Evolutionary conservation across 2,113 vertebrate species (phyloP), one percentile per base, ranked within the genome.

Genomic region (Stegastes partitus): DNA sequence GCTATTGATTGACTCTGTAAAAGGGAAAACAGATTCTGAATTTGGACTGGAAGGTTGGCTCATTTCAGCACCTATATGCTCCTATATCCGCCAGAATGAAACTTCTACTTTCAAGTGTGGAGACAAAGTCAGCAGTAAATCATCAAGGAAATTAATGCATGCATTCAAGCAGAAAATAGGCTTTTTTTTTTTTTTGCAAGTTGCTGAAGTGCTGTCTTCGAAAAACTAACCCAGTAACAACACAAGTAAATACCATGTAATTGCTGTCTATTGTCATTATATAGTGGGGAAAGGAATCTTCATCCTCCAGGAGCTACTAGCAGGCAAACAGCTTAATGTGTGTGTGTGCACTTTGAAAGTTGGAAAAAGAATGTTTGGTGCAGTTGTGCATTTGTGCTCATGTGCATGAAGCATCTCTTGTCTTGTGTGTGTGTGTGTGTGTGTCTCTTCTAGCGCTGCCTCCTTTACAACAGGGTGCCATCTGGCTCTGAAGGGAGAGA

Each of bases 191-290:
- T 14, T 65, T 56, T 54, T 6, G 15, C 8, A 22, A 57, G 34
- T 25, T 22, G 0, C 2, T 28, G 7, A 23, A 64, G 0, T 3
- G 2, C 0, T 0, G 2, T 44, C 3, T 23, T 18, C 4, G n/a
- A 3, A 69, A 55, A 77, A 28, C 2, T 11, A 54, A 22, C n/a
- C 11, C 28, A 18, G 66, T 50, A 28, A 55, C 12, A 55, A 74
- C 21, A 4, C 16, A 50, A 49, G 2, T 28, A 58, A 68, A 63
- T 49, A 11, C 21, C 0, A 10, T 49, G 21, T 47, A 23, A 57
- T 11, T 74, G n/a, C 55, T 42, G 50, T 47, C 54, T 37, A 15
- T 53, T 56, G 16, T 31, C 6, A 15, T 61, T 47, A 42, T n/a
- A 18, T 14, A 16, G 2, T 8, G 31, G 1, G 3, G 55, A 51